These are phyloP conservation scores for Acronicta alni DNA, from an alignment of 2,888 invertebrate species.

Conservation along the genomic window DNA sequence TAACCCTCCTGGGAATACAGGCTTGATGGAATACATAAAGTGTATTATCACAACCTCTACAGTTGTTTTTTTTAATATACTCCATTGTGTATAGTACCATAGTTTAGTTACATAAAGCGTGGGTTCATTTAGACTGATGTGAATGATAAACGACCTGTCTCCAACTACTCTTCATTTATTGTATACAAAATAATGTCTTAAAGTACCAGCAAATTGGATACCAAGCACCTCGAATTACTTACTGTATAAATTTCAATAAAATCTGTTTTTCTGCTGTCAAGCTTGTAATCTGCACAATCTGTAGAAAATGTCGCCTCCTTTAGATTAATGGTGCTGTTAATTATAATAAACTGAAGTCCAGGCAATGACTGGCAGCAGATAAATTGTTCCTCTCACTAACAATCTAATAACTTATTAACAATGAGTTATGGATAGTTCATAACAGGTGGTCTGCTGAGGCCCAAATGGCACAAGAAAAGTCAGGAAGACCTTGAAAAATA, in stretches of 20 bases:
- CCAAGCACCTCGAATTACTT: constrained; percentile 25
- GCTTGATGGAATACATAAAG: no score
- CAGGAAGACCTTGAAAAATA: neutral
- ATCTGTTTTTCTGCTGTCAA: constrained; percentile 20
- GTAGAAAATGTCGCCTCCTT: constrained; percentile 33
- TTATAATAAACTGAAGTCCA: constrained; percentile 46
- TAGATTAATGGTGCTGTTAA: constrained; percentile 52
- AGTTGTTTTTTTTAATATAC: no score
- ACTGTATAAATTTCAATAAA: constrained; percentile 37
- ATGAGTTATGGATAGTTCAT: constrained; percentile 18
- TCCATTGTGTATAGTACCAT: neutral
- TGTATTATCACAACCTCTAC: no score
- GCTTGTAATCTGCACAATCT: constrained; percentile 42
- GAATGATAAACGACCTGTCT: constrained; percentile 24
- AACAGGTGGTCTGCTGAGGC: no score
- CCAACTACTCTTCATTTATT: neutral
- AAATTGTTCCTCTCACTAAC: constrained; percentile 42
- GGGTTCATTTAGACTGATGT: constrained; percentile 4
- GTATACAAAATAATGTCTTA: constrained; percentile 18
- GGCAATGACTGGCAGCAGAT: constrained; percentile 35
- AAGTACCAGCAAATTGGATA: constrained; percentile 18
- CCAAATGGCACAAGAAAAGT: neutral
- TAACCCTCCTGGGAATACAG: no score
- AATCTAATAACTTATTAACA: constrained; percentile 36
- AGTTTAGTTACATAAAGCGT: neutral